phyloP scores from a whole-genome alignment of 23 tunicate species.

The Trididemnum clinides region DNA sequence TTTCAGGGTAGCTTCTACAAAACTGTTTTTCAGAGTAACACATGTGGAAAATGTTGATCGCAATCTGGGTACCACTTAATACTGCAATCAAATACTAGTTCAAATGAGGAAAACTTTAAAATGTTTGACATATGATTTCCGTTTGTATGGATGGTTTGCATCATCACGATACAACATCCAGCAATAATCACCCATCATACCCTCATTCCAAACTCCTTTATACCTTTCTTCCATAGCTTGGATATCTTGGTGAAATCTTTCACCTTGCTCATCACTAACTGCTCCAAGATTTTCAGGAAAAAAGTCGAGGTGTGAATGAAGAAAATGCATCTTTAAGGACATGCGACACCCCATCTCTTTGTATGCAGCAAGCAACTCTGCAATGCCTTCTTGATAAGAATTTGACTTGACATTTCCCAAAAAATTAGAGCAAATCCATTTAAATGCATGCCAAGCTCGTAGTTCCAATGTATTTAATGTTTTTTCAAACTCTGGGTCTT shows the following conservation, averaged over 20 bases:
- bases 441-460: conserved; percentile 25
- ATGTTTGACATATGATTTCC: conserved; percentile 20
- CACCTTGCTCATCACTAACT: conserved; percentile 24
- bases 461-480: conserved; percentile 4
- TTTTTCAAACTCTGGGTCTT: conserved; percentile 16
- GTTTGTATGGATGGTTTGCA: conserved; percentile 15
- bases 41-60: not conserved
- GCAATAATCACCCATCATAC: conserved; percentile 25
- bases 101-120: conserved; percentile 12
- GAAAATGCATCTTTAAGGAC: conserved; percentile 15
- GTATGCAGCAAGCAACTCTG: conserved; percentile 26
- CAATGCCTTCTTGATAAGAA: not conserved
- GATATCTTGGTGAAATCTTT: conserved; percentile 4
- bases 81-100: conserved; percentile 16
- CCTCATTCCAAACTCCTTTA: conserved; percentile 24
- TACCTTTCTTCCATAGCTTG: conserved; percentile 25
- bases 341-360: conserved; percentile 23
- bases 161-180: conserved; percentile 27
- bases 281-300: conserved; percentile 1
- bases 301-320: conserved; percentile 25
- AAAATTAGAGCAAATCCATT: conserved; percentile 22
- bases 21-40: conserved; percentile 1
- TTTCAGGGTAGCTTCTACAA: conserved; percentile 4
- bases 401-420: not conserved
- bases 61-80: not conserved